Percentiles rank a stretch among this genome's conserved stretches.
These are phyloP conservation scores for Microchirus variegatus DNA, from an alignment of 2,797 vertebrate genomes.

Conservation along the genomic window DNA sequence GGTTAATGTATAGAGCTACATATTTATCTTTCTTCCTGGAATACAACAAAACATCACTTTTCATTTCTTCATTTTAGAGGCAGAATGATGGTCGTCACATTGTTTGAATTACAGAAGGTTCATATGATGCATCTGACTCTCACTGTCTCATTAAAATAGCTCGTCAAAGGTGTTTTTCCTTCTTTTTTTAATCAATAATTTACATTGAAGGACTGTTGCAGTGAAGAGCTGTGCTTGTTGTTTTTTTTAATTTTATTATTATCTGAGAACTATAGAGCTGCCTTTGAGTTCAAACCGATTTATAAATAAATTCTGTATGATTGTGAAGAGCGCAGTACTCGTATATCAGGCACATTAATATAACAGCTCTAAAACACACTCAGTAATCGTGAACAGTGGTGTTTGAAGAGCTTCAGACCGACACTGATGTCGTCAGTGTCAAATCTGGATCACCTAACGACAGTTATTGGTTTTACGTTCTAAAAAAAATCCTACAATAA, in stretches of 20 bases:
- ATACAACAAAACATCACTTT: constrained; percentile 3
- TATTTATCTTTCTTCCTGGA: no score
- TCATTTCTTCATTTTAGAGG: constrained; percentile 2
- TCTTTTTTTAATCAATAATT: background rate
- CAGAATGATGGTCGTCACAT: background rate
- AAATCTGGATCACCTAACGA: no score
- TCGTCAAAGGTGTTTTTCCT: background rate
- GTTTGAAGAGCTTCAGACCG: no score
- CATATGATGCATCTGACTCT: background rate
- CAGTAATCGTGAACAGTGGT: constrained; percentile 4
- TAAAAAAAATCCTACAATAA: background rate
- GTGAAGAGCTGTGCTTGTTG: background rate
- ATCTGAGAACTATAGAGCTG: background rate
- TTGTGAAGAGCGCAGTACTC: constrained; percentile 8
- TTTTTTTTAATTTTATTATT: background rate
- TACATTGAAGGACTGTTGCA: background rate
- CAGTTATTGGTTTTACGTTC: no score
- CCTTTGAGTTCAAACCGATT: constrained; percentile 11
- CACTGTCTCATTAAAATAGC: background rate
- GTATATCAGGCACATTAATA: background rate
- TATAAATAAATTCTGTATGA: constrained; percentile 6
- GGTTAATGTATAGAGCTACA: no score
- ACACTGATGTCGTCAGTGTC: no score
- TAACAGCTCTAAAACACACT: constrained; percentile 1
- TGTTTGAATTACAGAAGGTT: background rate